Base-by-base conservation (phyloP, 2,888 invertebrate species). In the Andrena bucephala region DNA sequence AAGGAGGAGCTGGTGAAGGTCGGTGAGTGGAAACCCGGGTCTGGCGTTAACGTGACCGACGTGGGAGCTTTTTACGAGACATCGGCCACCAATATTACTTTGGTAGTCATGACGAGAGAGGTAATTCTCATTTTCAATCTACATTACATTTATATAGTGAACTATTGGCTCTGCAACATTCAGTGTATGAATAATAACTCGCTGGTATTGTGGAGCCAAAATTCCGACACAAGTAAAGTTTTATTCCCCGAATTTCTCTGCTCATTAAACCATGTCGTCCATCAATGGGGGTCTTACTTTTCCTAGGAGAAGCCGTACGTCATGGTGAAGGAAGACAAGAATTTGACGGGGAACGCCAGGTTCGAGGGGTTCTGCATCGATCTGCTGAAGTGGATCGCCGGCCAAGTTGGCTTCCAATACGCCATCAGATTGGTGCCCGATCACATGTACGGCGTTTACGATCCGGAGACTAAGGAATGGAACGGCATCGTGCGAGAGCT, bases 311-410 rank as follows among this genome's bases (percentile, higher is more conserved):
- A 96, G 86, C 98, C 98, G 0, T 98, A 98, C 94, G 98, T 98
- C 3, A 98, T 98, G 98, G 96, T 98, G 68, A 97, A 97, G 90
- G 96, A 97, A 83, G 97, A 97, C 79, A 96, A 96, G 94, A 98
- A 98, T 94, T 95, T 97, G 6, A 98, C 98, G 60, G 98, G 98
- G 2, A 98, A 98, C 93, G 97, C 97, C 0, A 95, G 97, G 29
- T 98, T 97, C 93, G 98, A 98, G 90, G 98, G 98, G 0, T 98
- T 98, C 95, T 98, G 98, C 94, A 97, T 98, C 89, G 98, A 98
- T 94, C 95, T 98, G 75, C 95, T 98, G 52, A 97, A 97, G 86
- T 96, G 96, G 90, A 97, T 98, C 67, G 98, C 98, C 1, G 95
- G 96, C 0, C 96, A 97, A 91, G 97, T 98, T 1, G 98, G 98